Conservation (phyloP, 2,888 invertebrate genomes). For the Pterostichus niger region DNA sequence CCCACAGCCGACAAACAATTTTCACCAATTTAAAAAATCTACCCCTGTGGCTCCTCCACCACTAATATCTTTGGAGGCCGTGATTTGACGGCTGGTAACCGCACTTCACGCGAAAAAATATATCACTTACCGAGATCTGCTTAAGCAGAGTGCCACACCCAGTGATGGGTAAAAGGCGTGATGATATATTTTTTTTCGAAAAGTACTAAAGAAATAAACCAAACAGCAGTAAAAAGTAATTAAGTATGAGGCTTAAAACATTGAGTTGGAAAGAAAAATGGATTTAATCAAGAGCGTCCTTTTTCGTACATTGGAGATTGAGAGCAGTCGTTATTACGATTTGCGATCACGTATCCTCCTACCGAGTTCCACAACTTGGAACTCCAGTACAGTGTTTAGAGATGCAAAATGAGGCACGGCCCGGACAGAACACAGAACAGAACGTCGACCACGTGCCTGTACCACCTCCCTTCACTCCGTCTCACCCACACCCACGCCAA, state of each 20-base stretch:
- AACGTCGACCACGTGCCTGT: not conserved
- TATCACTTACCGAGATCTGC: no score
- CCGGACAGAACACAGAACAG: not conserved
- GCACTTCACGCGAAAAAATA: no score
- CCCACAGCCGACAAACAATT: no score
- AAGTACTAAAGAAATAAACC: no score
- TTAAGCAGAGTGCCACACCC: no score
- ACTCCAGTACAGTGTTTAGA: slow-evolving; percentile 5
- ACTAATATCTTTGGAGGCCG: no score
- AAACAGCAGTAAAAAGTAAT: not conserved
- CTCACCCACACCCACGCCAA: not conserved
- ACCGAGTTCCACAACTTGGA: not conserved
- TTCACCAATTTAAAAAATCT: no score
- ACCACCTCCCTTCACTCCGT: not conserved
- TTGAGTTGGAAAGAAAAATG: not conserved
- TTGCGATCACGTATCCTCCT: slow-evolving; percentile 47
- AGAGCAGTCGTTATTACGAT: slow-evolving; percentile 33
- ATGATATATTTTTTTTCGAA: no score
- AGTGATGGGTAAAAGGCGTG: no score
- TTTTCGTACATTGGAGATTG: slow-evolving; percentile 10
- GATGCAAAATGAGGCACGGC: slow-evolving; percentile 42
- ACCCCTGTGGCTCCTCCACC: no score
- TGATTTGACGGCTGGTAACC: no score
- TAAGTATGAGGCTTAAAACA: not conserved
- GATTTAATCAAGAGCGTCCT: not conserved